These are phyloP conservation scores for Chorisops tibialis DNA, from an alignment of 2,888 invertebrate species.

Conservation along the genomic window DNA sequence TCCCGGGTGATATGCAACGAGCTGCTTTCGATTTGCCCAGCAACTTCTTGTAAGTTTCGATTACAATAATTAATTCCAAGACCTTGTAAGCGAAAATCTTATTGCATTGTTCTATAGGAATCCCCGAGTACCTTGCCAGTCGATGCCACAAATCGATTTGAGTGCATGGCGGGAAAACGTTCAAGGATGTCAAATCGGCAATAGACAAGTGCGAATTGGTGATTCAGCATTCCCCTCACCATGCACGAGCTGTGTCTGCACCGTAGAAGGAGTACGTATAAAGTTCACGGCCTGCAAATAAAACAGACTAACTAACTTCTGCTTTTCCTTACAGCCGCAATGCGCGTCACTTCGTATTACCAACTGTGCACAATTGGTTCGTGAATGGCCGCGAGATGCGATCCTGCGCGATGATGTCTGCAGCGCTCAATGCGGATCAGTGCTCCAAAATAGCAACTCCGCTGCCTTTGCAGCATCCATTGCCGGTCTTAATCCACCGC, in stretches of 20 bases:
- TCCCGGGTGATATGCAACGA: conserved; percentile 79
- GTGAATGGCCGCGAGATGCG: conserved; percentile 79
- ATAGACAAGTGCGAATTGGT: conserved; percentile 72
- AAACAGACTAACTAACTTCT: not conserved
- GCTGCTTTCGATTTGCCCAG: conserved; percentile 88
- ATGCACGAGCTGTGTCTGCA: conserved; percentile 85
- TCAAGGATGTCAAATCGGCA: conserved; percentile 79
- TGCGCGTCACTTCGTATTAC: conserved; percentile 85
- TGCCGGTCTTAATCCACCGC: conserved; percentile 42
- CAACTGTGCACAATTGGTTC: conserved; percentile 77
- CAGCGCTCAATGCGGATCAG: conserved; percentile 82
- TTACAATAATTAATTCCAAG: not conserved
- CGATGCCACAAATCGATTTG: conserved; percentile 75
- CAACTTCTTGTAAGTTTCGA: conserved; percentile 69
- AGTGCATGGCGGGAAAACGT: conserved; percentile 80
- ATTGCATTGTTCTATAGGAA: conserved; percentile 58
- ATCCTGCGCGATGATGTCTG: conserved; percentile 84
- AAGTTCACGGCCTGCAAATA: too few relatives aligned
- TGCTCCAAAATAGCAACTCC: conserved; percentile 53
- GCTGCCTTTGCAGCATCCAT: conserved; percentile 33
- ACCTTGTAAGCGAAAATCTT: not conserved
- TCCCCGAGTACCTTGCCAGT: conserved; percentile 79
- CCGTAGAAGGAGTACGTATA: conserved; percentile 73
- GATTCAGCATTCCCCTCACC: conserved; percentile 86
- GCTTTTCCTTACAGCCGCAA: conserved; percentile 62